Base-by-base conservation (phyloP, 2,888 invertebrate species). In the Nymphalis urticae region DNA sequence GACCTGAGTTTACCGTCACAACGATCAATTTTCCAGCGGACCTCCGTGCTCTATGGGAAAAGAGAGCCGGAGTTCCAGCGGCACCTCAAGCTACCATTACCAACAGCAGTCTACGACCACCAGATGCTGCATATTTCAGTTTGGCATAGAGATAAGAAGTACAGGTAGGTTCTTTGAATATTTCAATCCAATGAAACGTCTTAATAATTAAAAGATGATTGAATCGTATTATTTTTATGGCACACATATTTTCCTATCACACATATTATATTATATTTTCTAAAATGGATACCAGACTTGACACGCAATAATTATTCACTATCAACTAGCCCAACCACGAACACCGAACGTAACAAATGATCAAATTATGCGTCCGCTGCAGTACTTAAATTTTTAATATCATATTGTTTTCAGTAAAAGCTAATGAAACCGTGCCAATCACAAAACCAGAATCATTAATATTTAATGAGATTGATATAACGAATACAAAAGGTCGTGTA, bases 131-230 rank as follows among this genome's bases (percentile, higher is more conserved):
- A 96, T 78, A 93, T 97, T 77, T 97, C 97, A 58, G 97, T 97
- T 59, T 97, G 97, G 97, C 97, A 97, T 85, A 93, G 97, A 75
- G 96, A 97, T 88, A 95, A 96, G 77, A 95, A 95, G 76, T 95
- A 95, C 85, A 95, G 96, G 97, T 97, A 80, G 78, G 73, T 50
- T 19, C 16, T 19, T 50, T 17, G n/a, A 32, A 16, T 7, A 17
- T 27, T 54, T 7, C 19, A n/a, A 50, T 19, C 50, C 8, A n/a
- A 50, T 50, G 2, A n/a, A n/a, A 48, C n/a, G 5, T 5, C 16
- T 7, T n/a, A 48, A 6, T 7, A n/a, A n/a, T 19, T n/a, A 19
- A 19, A 17, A 50, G n/a, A 50, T 50, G 19, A 50, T 50, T 1
- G 7, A 4, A 0, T 50, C 13, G 48, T 8, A n/a, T 48, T n/a